Base-by-base conservation (phyloP, 2,113 vertebrate species). In the Arothron firmamentum region DNA sequence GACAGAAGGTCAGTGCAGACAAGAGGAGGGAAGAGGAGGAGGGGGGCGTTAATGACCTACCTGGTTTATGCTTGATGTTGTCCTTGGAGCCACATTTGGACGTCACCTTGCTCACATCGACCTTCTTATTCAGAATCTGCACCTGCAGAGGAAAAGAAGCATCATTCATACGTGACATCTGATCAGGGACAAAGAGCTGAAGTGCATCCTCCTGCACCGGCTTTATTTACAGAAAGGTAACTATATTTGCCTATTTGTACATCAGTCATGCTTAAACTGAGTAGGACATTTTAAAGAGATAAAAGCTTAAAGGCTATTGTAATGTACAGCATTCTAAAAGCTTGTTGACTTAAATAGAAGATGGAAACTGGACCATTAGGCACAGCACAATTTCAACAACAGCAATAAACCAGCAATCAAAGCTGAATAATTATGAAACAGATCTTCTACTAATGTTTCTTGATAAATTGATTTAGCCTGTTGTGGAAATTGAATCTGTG, bases 41-140 rank as follows among this genome's bases (percentile, higher is more conserved):
- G 25, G 47, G 25, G 16, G 18, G 10, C 15, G 19, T 19, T 47
- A 15, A 18, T 34, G 18, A 48, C 43, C 46, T 74, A 98, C 97
- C 95, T 90, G 95, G 92, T 80, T 95, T 98, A 68, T 96, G 86
- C 73, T 97, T 98, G 61, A 96, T 93, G 60, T 94, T 98, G 51
- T 94, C 88, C 90, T 98, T 98, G 31, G 97, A 98, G 55, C 96
- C 96, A 53, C 94, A 98, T 86, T 97, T 99, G 21, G 96, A 92
- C 1, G 94, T 93, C 78, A 96, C 93, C 81, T 95, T 98, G 74
- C 95, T 97, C 62, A 97, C 71, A 59, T 99, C 96, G 0, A 96
- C 92, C 66, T 98, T 99, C 87, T 93, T 96, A 85, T 88, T 96
- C 76, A 93, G 90, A 85, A 99, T 99, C 88, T 98, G 95, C 80